These are phyloP conservation scores for Mythimna albipuncta DNA, from an alignment of 2,888 invertebrate species.

Conservation along the genomic window DNA sequence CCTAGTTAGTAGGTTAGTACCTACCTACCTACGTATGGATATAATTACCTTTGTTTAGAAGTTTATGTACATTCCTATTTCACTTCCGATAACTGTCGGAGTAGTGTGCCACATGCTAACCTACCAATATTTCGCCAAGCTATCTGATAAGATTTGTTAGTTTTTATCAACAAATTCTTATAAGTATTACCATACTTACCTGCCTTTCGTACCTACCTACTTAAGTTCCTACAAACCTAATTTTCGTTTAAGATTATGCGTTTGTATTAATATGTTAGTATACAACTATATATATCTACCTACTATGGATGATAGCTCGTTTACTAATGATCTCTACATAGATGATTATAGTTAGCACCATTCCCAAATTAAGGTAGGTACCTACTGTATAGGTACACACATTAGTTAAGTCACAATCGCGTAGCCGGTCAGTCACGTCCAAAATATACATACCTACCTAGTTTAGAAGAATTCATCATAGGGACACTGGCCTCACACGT, in stretches of 20 bases:
- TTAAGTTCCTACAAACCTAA: not conserved
- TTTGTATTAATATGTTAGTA: too few species aligned
- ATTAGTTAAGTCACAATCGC: not conserved
- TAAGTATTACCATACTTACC: not conserved
- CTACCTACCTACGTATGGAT: not conserved
- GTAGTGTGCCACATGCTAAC: slow-evolving; percentile 3
- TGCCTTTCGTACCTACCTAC: not conserved
- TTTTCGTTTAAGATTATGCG: not conserved
- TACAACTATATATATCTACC: not conserved
- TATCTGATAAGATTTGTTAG: not conserved
- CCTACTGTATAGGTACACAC: not conserved
- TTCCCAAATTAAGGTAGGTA: not conserved
- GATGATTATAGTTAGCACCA: not conserved
- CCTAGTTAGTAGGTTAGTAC: not conserved
- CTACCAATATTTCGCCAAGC: not conserved
- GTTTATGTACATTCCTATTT: not conserved
- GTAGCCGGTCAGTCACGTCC: slow-evolving; percentile 7
- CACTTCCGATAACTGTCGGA: not conserved
- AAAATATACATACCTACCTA: not conserved
- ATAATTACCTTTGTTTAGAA: not conserved
- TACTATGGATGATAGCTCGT: not conserved
- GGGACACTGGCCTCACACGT: slow-evolving; percentile 1
- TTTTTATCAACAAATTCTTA: not conserved
- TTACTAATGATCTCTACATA: not conserved
- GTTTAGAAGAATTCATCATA: not conserved